Evolutionary conservation across 2,888 invertebrate species (phyloP), one percentile per base, ranked within the genome.

Genomic region (Caenorhabditis sp.): DNA sequence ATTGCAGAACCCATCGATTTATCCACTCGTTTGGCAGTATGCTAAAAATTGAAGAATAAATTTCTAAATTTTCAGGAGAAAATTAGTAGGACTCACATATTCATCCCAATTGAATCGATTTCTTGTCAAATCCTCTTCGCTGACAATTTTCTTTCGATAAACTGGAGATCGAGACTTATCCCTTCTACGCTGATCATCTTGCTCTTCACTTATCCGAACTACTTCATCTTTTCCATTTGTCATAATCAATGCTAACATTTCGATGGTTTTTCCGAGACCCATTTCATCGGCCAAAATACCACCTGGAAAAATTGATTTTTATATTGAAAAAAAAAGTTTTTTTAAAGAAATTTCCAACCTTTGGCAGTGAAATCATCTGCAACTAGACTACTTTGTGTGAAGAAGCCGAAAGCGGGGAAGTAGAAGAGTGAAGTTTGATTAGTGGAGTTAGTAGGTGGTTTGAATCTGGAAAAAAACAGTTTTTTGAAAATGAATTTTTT

Each of bases 181-280:
- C 10, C 36, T 8, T 36, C 10, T 2, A n/a, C 54, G 17, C 23
- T 7, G 23, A 23, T 26, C 25, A 23, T 21, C 20, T 54, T 26
- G 10, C 10, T 36, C 36, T 36, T 36, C 36, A 10, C 36, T 36
- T 10, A 36, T 8, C 36, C 7, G 5, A 14, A 43, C 43, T 17
- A 10, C 17, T 43, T 14, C 3, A 12, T 14, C 43, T 43, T 43
- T 43, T 25, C 49, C 60, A 27, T 58, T 52, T 1, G 78, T 60
- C 4, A 67, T 54, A 25, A 93, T 90, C 66, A 92, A 90, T 1
- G 92, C 91, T 43, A 93, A 85, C 14, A 93, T 91, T 89, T 93
- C 93, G 0, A 93, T 92, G 0, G 93, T 93, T 89, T 93, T 93
- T 0, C 93, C 93, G 26, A 93, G 89, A 0, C 93, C 93, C 93